Base-by-base conservation (phyloP, 2,888 invertebrate genomes). In the Dysmachus trigonus region DNA sequence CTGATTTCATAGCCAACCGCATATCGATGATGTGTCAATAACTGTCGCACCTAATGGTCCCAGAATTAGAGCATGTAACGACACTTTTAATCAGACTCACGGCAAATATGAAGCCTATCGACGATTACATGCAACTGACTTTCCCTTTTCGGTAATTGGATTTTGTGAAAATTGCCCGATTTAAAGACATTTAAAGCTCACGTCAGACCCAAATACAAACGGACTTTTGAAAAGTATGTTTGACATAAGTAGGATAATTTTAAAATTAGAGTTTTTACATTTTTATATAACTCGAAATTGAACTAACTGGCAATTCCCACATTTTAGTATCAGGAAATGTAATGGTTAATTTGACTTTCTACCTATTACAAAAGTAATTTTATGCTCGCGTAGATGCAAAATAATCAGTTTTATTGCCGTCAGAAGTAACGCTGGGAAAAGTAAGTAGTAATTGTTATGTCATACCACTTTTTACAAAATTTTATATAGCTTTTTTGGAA, bases 11-110 rank as follows among this genome's bases (percentile, higher is more conserved):
- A 62, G 6, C 22, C n/a, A 33, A 62, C 53, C 53, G 62, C 31
- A 77, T 77, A 41, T 77, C 53, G 53, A 27, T 53, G 81, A 81
- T 81, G 62, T 81, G 81, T 81, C 81, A 81, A 81, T 81, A 81
- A 81, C 81, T 81, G 81, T 81, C 81, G 81, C 62, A 81, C 81
- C 81, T 81, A 81, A 51, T 81, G 53, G 62, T 53, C 62, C n/a
- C 62, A 62, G 81, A 81, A 81, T 81, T 51, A 53, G 31, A 81
- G 30, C 81, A 31, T 31, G 53, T 22, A 62, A 62, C 81, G 81
- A 81, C 81, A 81, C 33, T 47, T 33, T 33, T 53, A 81, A 30
- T 81, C 51, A n/a, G 27, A 27, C 27, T 62, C 62, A 62, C n/a
- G n/a, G 22, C 10, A 62, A 27, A 62, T 27, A 22, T 62, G 62